These are phyloP conservation scores for Dicaeum eximium DNA, from an alignment of 2,113 vertebrate species.

Conservation along the genomic window DNA sequence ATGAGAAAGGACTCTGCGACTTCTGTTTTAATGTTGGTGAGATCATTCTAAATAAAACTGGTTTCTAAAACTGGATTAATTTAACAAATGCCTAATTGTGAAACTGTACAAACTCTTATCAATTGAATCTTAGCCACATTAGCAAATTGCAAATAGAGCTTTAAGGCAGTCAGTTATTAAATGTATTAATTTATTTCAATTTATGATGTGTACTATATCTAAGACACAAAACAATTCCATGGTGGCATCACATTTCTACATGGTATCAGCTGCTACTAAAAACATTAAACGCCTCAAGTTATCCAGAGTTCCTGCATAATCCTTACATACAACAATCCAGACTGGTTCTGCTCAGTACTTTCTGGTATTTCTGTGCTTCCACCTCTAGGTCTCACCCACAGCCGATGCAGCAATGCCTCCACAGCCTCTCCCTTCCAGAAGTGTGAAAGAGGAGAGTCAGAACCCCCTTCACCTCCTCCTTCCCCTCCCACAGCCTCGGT, in stretches of 20 bases:
- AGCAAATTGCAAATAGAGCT: background rate
- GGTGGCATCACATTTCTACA: background rate
- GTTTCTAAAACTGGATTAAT: background rate
- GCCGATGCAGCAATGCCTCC: background rate
- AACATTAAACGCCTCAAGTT: background rate
- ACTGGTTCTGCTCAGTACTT: background rate
- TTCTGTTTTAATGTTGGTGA: background rate
- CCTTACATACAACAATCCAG: background rate
- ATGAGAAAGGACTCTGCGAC: background rate
- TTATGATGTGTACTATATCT: background rate
- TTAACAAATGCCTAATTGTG: background rate
- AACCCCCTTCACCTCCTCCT: background rate
- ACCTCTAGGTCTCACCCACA: background rate
- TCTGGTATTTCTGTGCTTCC: background rate
- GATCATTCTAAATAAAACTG: background rate
- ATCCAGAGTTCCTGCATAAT: background rate
- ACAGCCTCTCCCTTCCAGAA: background rate
- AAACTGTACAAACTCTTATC: background rate
- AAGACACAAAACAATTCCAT: background rate
- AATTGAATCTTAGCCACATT: background rate
- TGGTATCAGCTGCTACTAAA: background rate
- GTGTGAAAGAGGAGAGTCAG: background rate
- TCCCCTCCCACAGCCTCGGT: fast-evolving
- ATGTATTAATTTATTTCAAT: background rate
- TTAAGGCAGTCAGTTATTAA: background rate